Evolutionary conservation across 2,797 vertebrate species (phyloP).

Genomic region (Microtus agrestis): DNA sequence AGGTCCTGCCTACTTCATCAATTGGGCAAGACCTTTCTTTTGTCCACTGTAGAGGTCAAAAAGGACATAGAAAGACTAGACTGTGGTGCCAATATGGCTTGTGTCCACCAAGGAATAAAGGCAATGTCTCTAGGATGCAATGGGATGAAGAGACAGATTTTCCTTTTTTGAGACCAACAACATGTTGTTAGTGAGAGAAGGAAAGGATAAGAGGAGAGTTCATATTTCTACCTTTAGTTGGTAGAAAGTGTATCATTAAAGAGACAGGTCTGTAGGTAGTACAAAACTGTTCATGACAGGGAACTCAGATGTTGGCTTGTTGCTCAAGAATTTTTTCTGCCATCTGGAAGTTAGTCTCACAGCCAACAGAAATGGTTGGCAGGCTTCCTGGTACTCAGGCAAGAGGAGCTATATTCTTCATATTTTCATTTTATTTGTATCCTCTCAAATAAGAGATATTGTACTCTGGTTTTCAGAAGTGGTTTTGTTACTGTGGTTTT

Average conservation of each 20-base stretch:
- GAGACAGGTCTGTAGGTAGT: neutral
- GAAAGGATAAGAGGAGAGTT: neutral
- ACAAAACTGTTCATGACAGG: neutral
- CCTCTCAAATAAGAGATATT: slow-evolving; percentile 57
- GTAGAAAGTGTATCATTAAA: neutral
- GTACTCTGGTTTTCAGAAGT: slow-evolving; percentile 19
- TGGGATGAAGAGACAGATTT: neutral
- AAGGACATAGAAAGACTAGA: neutral
- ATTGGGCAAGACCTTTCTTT: neutral
- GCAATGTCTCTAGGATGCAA: neutral
- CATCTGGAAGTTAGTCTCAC: slow-evolving; percentile 41
- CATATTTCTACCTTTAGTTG: slow-evolving; percentile 20
- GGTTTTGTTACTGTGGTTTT: neutral
- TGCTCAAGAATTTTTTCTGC: slow-evolving; percentile 49
- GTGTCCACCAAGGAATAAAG: neutral
- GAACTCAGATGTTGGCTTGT: neutral
- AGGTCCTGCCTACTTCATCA: neutral
- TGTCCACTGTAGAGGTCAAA: neutral
- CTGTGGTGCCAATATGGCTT: neutral
- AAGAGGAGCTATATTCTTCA: neutral
- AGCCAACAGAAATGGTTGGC: neutral
- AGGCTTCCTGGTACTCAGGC: neutral
- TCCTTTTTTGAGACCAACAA: neutral
- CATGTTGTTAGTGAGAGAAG: neutral
- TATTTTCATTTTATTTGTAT: slow-evolving; percentile 42